These are phyloP conservation scores for Perca flavescens DNA, from an alignment of 2,113 vertebrate genomes.

Conservation along the genomic window DNA sequence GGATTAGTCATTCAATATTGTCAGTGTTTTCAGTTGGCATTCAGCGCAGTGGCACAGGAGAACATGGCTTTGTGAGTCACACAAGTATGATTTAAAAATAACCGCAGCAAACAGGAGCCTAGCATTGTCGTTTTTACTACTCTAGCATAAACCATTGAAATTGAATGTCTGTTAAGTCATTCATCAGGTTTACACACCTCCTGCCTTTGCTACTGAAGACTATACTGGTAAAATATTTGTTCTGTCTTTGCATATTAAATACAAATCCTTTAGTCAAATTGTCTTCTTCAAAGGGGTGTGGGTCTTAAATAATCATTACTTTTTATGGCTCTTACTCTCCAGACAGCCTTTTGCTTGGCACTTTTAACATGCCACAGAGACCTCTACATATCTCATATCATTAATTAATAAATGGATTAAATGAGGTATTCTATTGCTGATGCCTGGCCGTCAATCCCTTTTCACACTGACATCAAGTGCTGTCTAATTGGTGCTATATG, in stretches of 20 bases:
- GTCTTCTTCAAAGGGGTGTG: slow-evolving; percentile 16
- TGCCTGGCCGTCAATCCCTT: slow-evolving; percentile 21
- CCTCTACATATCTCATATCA: not conserved
- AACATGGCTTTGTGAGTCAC: slow-evolving; percentile 35
- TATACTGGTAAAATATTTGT: slow-evolving; percentile 54
- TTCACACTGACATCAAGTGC: not conserved
- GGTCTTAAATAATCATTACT: slow-evolving; percentile 21
- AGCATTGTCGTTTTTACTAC: slow-evolving; percentile 68
- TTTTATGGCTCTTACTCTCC: slow-evolving; percentile 8
- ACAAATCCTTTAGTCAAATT: slow-evolving; percentile 36
- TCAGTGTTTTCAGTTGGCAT: slow-evolving; percentile 37
- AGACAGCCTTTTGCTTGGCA: slow-evolving; percentile 20
- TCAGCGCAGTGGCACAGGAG: slow-evolving; percentile 13
- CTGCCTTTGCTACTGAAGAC: slow-evolving; percentile 37
- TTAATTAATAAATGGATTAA: slow-evolving; percentile 29
- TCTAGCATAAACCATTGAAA: slow-evolving; percentile 70
- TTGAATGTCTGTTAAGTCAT: slow-evolving; percentile 67
- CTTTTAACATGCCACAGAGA: not conserved
- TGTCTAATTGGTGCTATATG: not conserved
- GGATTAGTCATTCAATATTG: too few relatives aligned
- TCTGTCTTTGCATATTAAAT: slow-evolving; percentile 53
- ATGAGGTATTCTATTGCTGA: not conserved
- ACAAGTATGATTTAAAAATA: slow-evolving; percentile 53
- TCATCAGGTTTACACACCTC: slow-evolving; percentile 65
- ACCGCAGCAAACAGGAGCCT: slow-evolving; percentile 40